phyloP scores from a whole-genome alignment of 1,140 invertebrate genomes.

The Leucophenga varia region DNA sequence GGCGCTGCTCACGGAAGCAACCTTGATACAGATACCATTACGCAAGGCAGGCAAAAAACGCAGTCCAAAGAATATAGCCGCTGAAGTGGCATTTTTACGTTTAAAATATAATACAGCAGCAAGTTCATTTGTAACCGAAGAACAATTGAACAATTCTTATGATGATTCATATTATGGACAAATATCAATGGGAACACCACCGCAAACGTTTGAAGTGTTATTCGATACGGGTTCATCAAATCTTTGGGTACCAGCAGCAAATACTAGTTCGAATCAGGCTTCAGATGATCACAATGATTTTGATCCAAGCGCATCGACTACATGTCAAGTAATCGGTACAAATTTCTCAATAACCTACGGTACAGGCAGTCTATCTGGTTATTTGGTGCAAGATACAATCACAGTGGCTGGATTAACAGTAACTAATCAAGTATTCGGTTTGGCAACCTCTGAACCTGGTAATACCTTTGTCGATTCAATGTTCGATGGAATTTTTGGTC shows the following conservation, averaged over 20 bases:
- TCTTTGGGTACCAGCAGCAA: conserved; percentile 68
- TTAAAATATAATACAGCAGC: too few relatives aligned
- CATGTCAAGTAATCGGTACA: conserved; percentile 86
- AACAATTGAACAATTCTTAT: conserved; percentile 89
- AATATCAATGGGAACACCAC: conserved; percentile 87
- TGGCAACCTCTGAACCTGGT: conserved; percentile 89
- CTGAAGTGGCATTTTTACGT: too few relatives aligned
- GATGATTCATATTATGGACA: conserved; percentile 95
- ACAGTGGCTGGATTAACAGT: conserved; percentile 66
- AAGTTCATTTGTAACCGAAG: too few relatives aligned
- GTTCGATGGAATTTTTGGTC: conserved; percentile 94
- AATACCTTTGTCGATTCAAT: conserved; percentile 92
- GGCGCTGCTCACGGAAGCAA: too few relatives aligned
- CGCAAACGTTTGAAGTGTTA: conserved; percentile 63
- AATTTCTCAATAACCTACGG: conserved; percentile 91
- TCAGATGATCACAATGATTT: conserved; percentile 82
- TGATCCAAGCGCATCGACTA: conserved; percentile 77
- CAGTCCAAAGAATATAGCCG: too few relatives aligned
- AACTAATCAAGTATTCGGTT: conserved; percentile 87
- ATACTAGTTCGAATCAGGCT: conserved; percentile 82
- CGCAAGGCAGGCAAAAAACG: too few relatives aligned
- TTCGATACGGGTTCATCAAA: conserved; percentile 31
- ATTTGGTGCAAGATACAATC: conserved; percentile 84
- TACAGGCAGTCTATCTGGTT: conserved; percentile 90
- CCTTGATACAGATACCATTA: too few relatives aligned